Evolutionary conservation across 2,888 invertebrate genomes (phyloP), one percentile per base, ranked within the genome.

Genomic region (Xestia sexstrigata): DNA sequence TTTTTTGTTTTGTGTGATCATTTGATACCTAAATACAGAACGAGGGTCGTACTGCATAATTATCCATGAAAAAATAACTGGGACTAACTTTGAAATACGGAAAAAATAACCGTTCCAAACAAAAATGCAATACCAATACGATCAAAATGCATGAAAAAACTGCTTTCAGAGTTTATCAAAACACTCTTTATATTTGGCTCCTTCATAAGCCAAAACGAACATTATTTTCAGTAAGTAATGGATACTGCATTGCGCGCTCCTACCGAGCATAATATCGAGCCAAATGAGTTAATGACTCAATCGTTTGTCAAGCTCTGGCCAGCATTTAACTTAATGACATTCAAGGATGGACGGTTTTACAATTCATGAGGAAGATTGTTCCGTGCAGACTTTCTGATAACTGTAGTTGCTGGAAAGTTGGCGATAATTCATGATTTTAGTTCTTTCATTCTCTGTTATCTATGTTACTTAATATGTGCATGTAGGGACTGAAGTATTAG

Each of bases 261-360:
- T 60, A 39, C 30, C 8, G n/a, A 72, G 15, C n/a, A 52, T 70
- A 66, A 70, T 73, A 63, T 74, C 45, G 70, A 65, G 35, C 5
- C 13, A 60, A 70, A 68, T 66, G 39, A 82, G 70, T 70, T 74
- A 74, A 74, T 65, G 76, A 60, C 60, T 65, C 52, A 42, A 71
- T 69, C 73, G 70, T 84, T 74, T 71, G 65, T 74, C 69, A 74
- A 55, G 65, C 47, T 83, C 17, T 45, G 58, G 47, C 39, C 30
- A 69, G 60, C 60, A 84, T 80, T 67, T 65, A 73, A 76, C 52
- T 39, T 80, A 55, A 80, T 74, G 83, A 79, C 62, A 62, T 83
- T 80, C 52, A 69, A 73, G 39, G 52, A 76, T 79, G 30, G 35
- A 45, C n/a, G 15, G 67, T 71, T 62, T 75, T 39, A 66, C 35